Conservation (phyloP, 2,113 vertebrate species). For the Blennius ocellaris region DNA sequence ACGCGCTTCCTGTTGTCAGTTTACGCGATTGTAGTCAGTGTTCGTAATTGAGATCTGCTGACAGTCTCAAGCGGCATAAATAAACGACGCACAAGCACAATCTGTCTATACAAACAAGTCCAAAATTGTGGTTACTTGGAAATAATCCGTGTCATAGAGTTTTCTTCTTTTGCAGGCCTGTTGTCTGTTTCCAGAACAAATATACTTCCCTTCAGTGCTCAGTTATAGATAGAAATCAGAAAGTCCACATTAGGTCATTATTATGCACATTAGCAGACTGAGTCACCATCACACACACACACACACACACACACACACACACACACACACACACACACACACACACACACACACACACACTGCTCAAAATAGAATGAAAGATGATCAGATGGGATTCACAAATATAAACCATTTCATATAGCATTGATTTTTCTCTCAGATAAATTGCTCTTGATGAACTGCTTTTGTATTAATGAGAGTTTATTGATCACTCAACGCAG, state of each 20-base stretch:
- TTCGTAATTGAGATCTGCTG: slow-evolving; percentile 70
- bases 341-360: slow-evolving; percentile 1
- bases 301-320: background rate
- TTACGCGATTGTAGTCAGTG: slow-evolving; percentile 52
- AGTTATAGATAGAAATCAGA: background rate
- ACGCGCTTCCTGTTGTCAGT: slow-evolving; percentile 80
- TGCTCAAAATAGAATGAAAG: slow-evolving; percentile 26
- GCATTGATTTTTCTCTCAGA: slow-evolving; percentile 21
- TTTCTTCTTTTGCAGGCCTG: background rate
- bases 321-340: slow-evolving; percentile 3
- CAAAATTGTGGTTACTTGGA: slow-evolving; percentile 9
- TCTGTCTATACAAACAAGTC: slow-evolving; percentile 44
- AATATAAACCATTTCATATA: slow-evolving; percentile 14
- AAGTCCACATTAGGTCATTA: slow-evolving; percentile 6
- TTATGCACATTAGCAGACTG: slow-evolving; percentile 33
- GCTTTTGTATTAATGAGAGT: slow-evolving; percentile 9
- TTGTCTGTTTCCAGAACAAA: background rate
- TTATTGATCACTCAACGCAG: slow-evolving; percentile 24
- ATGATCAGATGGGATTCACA: slow-evolving; percentile 5
- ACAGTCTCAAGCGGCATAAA: slow-evolving; percentile 61
- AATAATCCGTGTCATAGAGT: slow-evolving; percentile 1
- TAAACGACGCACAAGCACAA: slow-evolving; percentile 34
- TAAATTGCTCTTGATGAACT: slow-evolving; percentile 10
- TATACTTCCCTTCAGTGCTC: slow-evolving; percentile 15
- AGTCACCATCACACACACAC: slow-evolving; percentile 32